Evolutionary conservation across 2,113 vertebrate genomes (phyloP).

Genomic region (Trichomycterus rosablanca): DNA sequence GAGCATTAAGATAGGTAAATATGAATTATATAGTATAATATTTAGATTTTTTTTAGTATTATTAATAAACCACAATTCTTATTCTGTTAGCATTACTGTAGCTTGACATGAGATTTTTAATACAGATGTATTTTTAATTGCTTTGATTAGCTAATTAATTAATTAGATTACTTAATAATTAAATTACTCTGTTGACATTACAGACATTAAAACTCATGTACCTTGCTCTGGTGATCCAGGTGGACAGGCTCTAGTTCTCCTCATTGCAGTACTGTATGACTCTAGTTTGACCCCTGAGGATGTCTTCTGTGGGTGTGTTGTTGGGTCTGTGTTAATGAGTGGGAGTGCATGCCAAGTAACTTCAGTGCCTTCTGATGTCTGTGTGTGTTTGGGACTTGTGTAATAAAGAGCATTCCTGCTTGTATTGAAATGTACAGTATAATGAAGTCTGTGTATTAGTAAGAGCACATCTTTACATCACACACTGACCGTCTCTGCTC

Average conservation of each 20-base stretch:
- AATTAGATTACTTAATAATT: too few species aligned
- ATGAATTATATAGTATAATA: too few species aligned
- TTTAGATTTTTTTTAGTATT: too few species aligned
- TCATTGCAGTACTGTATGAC: conserved; percentile 22
- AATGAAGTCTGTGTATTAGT: conserved; percentile 3
- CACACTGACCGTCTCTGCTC: too few species aligned
- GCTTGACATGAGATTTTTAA: too few species aligned
- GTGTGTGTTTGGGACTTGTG: conserved; percentile 15
- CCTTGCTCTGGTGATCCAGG: conserved; percentile 14
- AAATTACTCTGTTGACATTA: not conserved
- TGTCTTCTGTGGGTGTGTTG: conserved; percentile 11
- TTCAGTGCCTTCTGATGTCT: conserved; percentile 31
- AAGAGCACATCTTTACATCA: not conserved
- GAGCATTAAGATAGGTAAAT: too few species aligned
- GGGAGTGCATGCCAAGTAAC: conserved; percentile 8
- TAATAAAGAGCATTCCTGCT: conserved; percentile 34
- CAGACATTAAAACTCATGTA: not conserved
- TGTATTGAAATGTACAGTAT: conserved; percentile 1
- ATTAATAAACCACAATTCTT: too few species aligned
- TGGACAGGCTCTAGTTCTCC: conserved; percentile 30
- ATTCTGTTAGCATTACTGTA: too few species aligned
- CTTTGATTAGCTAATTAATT: not conserved
- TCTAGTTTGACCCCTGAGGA: conserved; percentile 12
- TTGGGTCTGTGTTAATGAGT: not conserved
- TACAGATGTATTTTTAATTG: too few species aligned